A percentile compares a stretch with the other conserved stretches of the same genome.
phyloP scores from a whole-genome alignment of 2,113 vertebrate genomes.

The Oncorhynchus kisutch region DNA sequence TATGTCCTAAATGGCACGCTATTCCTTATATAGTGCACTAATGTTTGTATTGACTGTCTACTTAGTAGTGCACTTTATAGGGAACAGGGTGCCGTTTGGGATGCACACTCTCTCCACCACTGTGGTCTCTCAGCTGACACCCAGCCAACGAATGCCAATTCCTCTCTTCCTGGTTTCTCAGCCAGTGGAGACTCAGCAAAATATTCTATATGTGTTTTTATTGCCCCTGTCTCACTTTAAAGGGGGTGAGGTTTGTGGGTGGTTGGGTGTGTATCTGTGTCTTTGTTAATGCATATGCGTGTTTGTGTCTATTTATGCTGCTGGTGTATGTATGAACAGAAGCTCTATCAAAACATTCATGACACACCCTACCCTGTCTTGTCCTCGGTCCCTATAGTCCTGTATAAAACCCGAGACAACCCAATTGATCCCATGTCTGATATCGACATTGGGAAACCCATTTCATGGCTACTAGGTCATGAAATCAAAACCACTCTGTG shows the following conservation, averaged over 20 bases:
- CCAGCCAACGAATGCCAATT: not conserved
- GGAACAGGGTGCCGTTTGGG: not conserved
- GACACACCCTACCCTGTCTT: constrained; percentile 4
- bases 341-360: too few species aligned
- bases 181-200: not conserved
- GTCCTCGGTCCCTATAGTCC: not conserved
- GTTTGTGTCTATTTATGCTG: constrained; percentile 6
- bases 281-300: constrained; percentile 11
- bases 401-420: not conserved
- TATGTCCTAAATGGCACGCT: too few species aligned
- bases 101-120: not conserved
- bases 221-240: not conserved
- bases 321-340: constrained; percentile 2
- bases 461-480: not conserved
- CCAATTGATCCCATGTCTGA: not conserved
- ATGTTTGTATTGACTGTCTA: too few species aligned
- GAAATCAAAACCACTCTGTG: not conserved
- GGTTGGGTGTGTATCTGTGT: not conserved
- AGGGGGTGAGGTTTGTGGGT: constrained; percentile 14
- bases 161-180: not conserved
- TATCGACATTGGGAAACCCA: not conserved
- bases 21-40: too few species aligned
- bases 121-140: not conserved
- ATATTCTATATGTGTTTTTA: not conserved
- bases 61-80: too few species aligned